A percentile compares a stretch with the other conserved stretches of the same genome.
These are phyloP conservation scores for Tinamus major DNA, from an alignment of 2,797 vertebrate genomes.

Conservation along the genomic window DNA sequence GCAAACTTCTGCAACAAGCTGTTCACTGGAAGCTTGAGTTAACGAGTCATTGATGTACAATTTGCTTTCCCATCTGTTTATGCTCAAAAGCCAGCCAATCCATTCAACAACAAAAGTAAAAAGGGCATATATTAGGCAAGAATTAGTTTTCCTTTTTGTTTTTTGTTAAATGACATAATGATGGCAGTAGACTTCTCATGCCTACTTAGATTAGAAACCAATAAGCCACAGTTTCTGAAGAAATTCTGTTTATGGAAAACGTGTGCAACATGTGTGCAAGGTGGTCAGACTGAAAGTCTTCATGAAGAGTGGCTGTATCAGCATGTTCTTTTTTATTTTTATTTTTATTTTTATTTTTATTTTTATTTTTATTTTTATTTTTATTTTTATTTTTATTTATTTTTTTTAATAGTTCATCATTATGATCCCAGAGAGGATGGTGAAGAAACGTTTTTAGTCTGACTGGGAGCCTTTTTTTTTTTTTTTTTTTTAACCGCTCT, in stretches of 20 bases:
- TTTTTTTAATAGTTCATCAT: not conserved
- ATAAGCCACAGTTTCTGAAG: not conserved
- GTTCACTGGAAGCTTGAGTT: not conserved
- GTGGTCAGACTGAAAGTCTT: constrained; percentile 12
- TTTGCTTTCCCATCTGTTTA: not conserved
- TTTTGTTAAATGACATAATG: not conserved
- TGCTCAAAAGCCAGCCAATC: not conserved
- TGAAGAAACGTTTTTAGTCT: not conserved
- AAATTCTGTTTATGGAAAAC: not conserved
- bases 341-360: not conserved
- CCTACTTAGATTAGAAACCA: not conserved
- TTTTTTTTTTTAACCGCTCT: not conserved
- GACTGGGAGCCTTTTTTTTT: not conserved
- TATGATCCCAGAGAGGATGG: constrained; percentile 9
- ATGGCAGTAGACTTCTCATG: not conserved
- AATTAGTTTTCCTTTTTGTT: not conserved
- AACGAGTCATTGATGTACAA: not conserved
- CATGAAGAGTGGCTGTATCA: not conserved
- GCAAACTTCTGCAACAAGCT: not conserved
- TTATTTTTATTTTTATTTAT: too few relatives aligned
- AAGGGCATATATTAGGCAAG: not conserved
- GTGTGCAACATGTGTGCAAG: too few relatives aligned
- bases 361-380: not conserved
- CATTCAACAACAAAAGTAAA: not conserved
- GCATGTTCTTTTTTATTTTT: not conserved